A percentile compares a stretch with the other conserved stretches of the same genome.
Conservation (phyloP, 1,140 invertebrate genomes). For the Hyles euphorbiae region DNA sequence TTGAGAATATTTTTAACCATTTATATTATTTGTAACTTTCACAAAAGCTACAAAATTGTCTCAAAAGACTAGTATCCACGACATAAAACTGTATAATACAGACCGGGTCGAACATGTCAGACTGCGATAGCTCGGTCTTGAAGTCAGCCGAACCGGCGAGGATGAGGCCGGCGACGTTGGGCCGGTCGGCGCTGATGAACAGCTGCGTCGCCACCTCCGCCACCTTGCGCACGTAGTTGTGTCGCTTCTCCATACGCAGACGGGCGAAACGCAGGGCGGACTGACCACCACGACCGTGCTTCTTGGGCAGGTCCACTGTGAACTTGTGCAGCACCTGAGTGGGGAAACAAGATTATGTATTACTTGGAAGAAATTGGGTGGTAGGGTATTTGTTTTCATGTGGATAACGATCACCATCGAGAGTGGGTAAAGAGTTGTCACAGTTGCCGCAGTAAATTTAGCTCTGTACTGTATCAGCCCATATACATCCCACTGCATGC, state of each 20-base stretch:
- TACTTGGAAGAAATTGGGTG: no score
- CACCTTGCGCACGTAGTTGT: conserved; percentile 99
- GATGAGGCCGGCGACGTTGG: conserved; percentile 97
- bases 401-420: no score
- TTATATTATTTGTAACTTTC: no score
- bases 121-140: conserved; percentile 99
- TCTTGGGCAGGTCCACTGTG: conserved; percentile 99
- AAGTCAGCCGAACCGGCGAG: conserved; percentile 99
- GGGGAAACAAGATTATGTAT: neutral
- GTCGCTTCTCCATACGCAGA: conserved; percentile 99
- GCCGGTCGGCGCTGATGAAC: conserved; percentile 98
- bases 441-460: no score
- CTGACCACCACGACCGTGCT: conserved; percentile 99
- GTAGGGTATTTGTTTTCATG: no score
- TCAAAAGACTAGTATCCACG: neutral
- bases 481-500: no score
- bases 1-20: no score
- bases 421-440: no score
- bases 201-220: conserved; percentile 98
- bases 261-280: conserved; percentile 99
- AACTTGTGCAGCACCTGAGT: conserved; percentile 96
- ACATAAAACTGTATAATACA: conserved; percentile 56
- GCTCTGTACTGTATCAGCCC: no score
- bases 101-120: conserved; percentile 99
- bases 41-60: neutral